These are phyloP conservation scores for Galleria mellonella DNA, from an alignment of 1,140 invertebrate species.

Conservation along the genomic window DNA sequence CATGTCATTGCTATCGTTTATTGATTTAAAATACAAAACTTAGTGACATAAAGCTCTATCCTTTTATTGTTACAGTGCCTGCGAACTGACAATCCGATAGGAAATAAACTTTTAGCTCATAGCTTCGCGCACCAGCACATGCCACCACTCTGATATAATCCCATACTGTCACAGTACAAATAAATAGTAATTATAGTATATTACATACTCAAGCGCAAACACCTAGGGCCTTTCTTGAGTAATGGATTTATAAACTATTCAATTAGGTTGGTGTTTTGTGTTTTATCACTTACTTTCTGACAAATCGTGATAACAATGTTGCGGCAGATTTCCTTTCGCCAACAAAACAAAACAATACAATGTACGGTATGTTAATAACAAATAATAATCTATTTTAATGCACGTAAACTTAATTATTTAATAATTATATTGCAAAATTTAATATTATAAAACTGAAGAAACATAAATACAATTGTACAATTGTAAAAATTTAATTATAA, in stretches of 20 bases:
- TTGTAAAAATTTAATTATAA: too few species aligned
- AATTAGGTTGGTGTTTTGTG: conserved; percentile 44
- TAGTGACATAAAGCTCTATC: conserved; percentile 74
- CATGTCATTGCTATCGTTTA: conserved; percentile 69
- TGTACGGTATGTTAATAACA: conserved; percentile 10
- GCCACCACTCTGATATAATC: conserved; percentile 25
- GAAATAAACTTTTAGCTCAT: conserved; percentile 67
- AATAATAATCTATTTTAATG: too few species aligned
- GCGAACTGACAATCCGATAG: conserved; percentile 73
- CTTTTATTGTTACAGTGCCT: conserved; percentile 74
- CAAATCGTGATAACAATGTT: conserved; percentile 24
- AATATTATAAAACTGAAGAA: conserved; percentile 6
- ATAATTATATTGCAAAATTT: too few species aligned
- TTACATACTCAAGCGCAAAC: conserved; percentile 64
- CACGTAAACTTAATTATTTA: too few species aligned
- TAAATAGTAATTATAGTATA: conserved; percentile 62
- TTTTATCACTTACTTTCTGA: conserved; percentile 29
- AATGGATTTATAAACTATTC: conserved; percentile 46
- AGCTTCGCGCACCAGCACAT: conserved; percentile 34
- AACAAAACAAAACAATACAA: conserved; percentile 11
- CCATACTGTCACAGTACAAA: conserved; percentile 61
- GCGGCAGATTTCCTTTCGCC: conserved; percentile 47
- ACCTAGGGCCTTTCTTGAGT: conserved; percentile 55
- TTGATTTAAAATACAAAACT: conserved; percentile 75
- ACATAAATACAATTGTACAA: too few species aligned